Evolutionary conservation across 2,113 vertebrate genomes (phyloP).

Genomic region (Elaphurus davidianus): DNA sequence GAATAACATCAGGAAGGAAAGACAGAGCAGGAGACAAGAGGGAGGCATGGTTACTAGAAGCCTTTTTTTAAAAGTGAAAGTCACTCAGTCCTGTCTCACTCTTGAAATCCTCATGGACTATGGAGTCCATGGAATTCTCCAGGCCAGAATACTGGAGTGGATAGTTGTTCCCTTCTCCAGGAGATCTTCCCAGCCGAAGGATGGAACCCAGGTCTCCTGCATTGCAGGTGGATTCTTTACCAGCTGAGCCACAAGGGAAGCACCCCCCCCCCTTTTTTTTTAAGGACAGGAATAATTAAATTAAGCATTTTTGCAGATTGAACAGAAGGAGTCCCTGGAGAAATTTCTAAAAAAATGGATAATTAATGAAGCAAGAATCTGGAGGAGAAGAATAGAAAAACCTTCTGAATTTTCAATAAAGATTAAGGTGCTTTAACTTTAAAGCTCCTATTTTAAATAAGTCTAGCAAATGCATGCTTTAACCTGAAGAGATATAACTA

Average conservation of each 20-base stretch:
- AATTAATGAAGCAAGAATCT: not conserved
- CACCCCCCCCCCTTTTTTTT: accelerated
- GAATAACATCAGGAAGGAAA: not conserved
- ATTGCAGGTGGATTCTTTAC: not conserved
- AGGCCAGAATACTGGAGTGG: not conserved
- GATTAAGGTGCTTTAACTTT: not conserved
- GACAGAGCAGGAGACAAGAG: not conserved
- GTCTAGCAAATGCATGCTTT: not conserved
- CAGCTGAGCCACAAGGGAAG: not conserved
- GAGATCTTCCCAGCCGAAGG: not conserved
- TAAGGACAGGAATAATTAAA: not conserved
- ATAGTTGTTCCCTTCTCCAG: not conserved
- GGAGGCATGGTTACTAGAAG: not conserved
- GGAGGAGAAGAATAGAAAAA: not conserved
- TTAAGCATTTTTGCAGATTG: not conserved
- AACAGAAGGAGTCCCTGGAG: not conserved
- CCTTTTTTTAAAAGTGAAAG: not conserved
- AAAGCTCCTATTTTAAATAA: not conserved
- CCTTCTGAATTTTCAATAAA: not conserved
- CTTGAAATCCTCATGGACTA: not conserved
- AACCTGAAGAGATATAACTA: not conserved
- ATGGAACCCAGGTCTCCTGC: not conserved
- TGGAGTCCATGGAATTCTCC: not conserved
- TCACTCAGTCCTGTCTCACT: not conserved
- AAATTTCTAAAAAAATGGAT: not conserved